Base-by-base conservation (phyloP, 64 coral and sea anemone species). In the Dendrophyllia cribrosa region DNA sequence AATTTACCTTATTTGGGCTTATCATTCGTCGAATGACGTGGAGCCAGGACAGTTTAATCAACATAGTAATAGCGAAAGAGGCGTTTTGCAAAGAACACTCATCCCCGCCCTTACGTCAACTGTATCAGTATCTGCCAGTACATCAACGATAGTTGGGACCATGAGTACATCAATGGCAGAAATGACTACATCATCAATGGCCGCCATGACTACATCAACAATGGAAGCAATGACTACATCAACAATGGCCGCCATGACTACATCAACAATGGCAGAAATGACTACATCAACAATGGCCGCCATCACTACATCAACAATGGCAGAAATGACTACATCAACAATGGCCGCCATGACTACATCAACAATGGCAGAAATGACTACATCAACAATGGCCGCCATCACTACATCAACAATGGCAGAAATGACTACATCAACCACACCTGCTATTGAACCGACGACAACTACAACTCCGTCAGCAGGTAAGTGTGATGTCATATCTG, bases 1-100 rank as follows among this genome's bases (percentile, higher is more conserved):
- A 12, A 55, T 85, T 63, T 86, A 75, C 15, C 70, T 92, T 4
- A 75, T 92, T 4, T 86, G 69, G 90, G 90, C 90, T 7, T 92
- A 76, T 75, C 59, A 85, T 12, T 7, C 48, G 5, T 66, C 68
- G 15, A 17, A 50, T 23, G 90, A 86, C n/a, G 22, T 43, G 21
- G 22, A 58, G 5, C 1, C 23, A 80, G 70, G 58, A 68, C 75
- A 78, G 10, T 69, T 78, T 10, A 15, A 51, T 0, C 8, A 20
- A 12, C 75, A 79, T 60, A 16, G 22, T 1, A 10, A 21, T 1
- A 34, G 34, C 34, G 34, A 34, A 34, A 43, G 45, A 51, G 46
- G 62, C 10, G 24, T 19, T 25, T 17, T 20, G 10, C 8, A 9
- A 5, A 44, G 66, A 7, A 66, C 20, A 7, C 62, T 84, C 13